Evolutionary conservation across 2,888 invertebrate genomes (phyloP).

Genomic region (Ernsta delagoae): DNA sequence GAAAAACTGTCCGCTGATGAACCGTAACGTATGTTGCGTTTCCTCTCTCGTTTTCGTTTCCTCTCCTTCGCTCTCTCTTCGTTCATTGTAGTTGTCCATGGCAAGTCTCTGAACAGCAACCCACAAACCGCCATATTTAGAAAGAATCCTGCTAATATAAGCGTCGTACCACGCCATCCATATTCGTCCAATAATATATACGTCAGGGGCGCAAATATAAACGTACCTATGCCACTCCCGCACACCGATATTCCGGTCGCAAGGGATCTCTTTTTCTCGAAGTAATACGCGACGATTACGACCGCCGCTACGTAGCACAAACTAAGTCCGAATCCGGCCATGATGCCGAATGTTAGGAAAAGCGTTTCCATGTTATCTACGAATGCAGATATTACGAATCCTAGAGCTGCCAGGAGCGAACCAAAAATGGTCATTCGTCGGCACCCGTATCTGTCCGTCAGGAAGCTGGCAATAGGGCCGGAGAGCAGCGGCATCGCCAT

Average conservation of each 20-base stretch:
- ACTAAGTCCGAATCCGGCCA: slow-evolving; percentile 93
- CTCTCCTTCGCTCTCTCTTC: slow-evolving; percentile 87
- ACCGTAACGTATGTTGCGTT: slow-evolving; percentile 83
- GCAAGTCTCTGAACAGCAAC: slow-evolving; percentile 90
- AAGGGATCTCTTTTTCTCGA: slow-evolving; percentile 92
- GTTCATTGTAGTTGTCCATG: slow-evolving; percentile 84
- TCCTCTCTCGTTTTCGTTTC: slow-evolving; percentile 85
- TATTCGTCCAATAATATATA: slow-evolving; percentile 90
- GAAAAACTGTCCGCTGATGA: slow-evolving; percentile 90
- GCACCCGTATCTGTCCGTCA: slow-evolving; percentile 94
- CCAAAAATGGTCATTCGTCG: slow-evolving; percentile 91
- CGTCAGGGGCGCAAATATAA: slow-evolving; percentile 93
- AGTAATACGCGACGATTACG: slow-evolving; percentile 95
- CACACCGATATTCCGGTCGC: slow-evolving; percentile 95
- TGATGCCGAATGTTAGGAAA: slow-evolving; percentile 92
- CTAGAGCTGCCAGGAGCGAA: slow-evolving; percentile 89
- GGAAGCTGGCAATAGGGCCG: slow-evolving; percentile 93
- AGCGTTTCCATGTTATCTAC: slow-evolving; percentile 91
- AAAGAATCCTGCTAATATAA: slow-evolving; percentile 92
- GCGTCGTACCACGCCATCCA: slow-evolving; percentile 93
- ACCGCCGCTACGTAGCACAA: slow-evolving; percentile 96
- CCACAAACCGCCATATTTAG: slow-evolving; percentile 93
- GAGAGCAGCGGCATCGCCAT: slow-evolving; percentile 96
- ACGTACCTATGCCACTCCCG: slow-evolving; percentile 95
- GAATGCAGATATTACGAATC: slow-evolving; percentile 91